phyloP scores from a whole-genome alignment of 2,113 vertebrate genomes.

The Cricetomys ansorgei region DNA sequence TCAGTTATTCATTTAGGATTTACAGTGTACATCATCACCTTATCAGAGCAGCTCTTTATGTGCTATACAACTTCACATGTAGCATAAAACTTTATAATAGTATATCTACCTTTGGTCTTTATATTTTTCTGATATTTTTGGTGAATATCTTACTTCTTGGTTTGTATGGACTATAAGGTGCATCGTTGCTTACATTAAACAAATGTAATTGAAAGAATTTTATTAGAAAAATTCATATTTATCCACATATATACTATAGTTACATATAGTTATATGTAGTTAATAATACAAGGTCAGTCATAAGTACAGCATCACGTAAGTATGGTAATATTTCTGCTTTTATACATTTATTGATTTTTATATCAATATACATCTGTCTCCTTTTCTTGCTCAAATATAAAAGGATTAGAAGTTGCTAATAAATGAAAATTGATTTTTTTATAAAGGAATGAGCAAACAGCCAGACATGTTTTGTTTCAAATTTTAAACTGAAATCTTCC shows the following conservation, averaged over 20 bases:
- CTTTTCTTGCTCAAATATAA: not conserved
- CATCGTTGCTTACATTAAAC: not conserved
- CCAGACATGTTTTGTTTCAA: not conserved
- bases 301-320: not conserved
- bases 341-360: not conserved
- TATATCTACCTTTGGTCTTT: not conserved
- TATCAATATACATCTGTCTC: not conserved
- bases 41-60: not conserved
- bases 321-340: not conserved
- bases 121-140: not conserved
- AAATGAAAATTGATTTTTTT: constrained; percentile 37
- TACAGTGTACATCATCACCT: not conserved
- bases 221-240: not conserved
- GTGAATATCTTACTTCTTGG: not conserved
- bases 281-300: not conserved
- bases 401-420: not conserved
- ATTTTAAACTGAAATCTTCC: not conserved
- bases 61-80: not conserved
- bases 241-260: not conserved
- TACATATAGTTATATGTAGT: not conserved
- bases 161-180: not conserved
- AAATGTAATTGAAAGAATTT: not conserved
- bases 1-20: not conserved
- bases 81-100: not conserved
- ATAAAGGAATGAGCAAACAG: not conserved